Percentiles rank a stretch among this genome's conserved stretches.
phyloP scores from a whole-genome alignment of 2,113 vertebrate genomes.

The Enhydra lutris region DNA sequence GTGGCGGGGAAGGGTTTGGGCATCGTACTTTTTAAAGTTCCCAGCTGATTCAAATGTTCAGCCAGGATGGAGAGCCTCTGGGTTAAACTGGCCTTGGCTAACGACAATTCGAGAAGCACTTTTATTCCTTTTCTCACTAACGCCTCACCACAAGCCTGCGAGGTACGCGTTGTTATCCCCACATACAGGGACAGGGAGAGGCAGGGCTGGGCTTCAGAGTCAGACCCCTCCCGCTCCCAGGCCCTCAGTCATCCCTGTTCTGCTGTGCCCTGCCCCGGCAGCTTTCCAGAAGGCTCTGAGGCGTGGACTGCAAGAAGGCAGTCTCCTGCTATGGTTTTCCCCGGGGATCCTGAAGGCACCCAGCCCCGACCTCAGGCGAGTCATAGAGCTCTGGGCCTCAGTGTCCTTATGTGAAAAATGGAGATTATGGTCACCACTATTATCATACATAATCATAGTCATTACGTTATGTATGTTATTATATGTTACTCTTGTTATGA shows the following conservation, averaged over 20 bases:
- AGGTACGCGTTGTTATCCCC: background rate
- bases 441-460: background rate
- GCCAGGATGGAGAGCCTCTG: background rate
- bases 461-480: background rate
- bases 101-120: background rate
- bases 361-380: too few relatives aligned
- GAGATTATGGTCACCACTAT: background rate
- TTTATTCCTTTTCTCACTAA: background rate
- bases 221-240: background rate
- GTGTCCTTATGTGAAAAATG: background rate
- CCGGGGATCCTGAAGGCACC: accelerated
- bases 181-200: background rate
- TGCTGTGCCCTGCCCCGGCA: background rate
- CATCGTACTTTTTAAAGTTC: background rate
- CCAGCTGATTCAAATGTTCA: background rate
- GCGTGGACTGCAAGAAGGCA: background rate
- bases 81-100: background rate
- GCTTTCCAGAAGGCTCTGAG: background rate
- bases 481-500: background rate
- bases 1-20: background rate
- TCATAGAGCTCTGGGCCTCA: background rate
- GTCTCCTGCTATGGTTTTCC: background rate
- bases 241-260: background rate
- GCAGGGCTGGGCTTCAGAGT: background rate
- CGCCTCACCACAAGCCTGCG: background rate